Evolutionary conservation across 2,113 vertebrate species (phyloP).

Genomic region (Caretta caretta): DNA sequence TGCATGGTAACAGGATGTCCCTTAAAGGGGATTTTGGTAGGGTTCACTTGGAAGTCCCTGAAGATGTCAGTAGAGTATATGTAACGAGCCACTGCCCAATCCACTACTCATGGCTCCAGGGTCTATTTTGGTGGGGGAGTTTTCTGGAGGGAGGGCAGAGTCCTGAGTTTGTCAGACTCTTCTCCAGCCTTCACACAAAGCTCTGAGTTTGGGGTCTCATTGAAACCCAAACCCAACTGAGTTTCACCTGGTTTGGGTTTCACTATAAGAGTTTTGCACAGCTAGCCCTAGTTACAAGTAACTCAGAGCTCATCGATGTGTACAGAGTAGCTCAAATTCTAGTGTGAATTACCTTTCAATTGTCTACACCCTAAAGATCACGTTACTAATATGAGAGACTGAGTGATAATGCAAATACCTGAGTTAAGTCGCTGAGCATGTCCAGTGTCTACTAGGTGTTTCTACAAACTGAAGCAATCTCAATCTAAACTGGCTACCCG

Average conservation of each 20-base stretch:
- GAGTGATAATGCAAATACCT: neutral
- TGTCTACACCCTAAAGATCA: conserved; percentile 12
- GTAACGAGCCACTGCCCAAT: neutral
- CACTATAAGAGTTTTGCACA: neutral
- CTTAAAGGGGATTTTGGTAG: neutral
- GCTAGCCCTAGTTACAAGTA: neutral
- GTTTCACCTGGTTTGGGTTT: conserved; percentile 1
- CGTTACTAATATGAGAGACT: neutral
- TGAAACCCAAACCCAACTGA: neutral
- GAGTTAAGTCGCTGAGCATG: neutral
- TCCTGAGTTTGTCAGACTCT: neutral
- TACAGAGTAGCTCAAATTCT: conserved; percentile 26
- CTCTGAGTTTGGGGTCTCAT: neutral
- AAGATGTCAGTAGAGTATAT: neutral
- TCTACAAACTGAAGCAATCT: neutral
- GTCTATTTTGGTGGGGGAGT: neutral
- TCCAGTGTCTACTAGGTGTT: neutral
- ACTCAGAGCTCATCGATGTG: conserved; percentile 40
- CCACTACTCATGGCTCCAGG: neutral
- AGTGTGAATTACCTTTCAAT: conserved; percentile 4
- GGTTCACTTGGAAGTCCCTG: neutral
- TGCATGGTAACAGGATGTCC: neutral
- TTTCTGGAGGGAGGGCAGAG: neutral
- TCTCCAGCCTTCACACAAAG: neutral
- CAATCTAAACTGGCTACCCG: neutral